Evolutionary conservation across 2,113 vertebrate genomes (phyloP).

Genomic region (Nanorana parkeri): DNA sequence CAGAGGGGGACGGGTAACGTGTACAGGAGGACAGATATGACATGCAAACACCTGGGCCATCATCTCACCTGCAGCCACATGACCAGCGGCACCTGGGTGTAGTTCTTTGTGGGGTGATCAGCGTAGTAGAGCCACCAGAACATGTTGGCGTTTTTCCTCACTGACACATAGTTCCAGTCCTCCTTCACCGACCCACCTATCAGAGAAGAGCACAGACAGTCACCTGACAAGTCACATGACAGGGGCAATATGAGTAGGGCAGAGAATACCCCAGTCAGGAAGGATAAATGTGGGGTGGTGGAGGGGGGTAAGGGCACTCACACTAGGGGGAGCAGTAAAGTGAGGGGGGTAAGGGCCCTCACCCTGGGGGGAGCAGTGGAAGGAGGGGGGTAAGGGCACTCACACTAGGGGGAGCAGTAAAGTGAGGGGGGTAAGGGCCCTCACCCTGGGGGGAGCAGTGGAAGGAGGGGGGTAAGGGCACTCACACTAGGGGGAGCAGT

Average conservation of each 20-base stretch:
- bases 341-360: too few species aligned
- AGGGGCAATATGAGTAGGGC: too few species aligned
- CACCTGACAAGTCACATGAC: too few species aligned
- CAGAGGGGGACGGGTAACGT: too few species aligned
- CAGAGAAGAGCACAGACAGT: neutral
- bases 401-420: too few species aligned
- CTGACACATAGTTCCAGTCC: slow-evolving; percentile 85
- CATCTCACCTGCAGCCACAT: slow-evolving; percentile 98
- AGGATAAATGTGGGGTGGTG: neutral
- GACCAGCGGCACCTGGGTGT: slow-evolving; percentile 82
- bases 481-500: too few species aligned
- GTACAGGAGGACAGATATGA: too few species aligned
- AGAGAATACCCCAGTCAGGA: too few species aligned
- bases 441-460: neutral
- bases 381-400: neutral
- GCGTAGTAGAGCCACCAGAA: slow-evolving; percentile 98
- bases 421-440: neutral
- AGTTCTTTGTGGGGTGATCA: slow-evolving; percentile 70
- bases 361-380: too few species aligned
- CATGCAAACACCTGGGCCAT: too few species aligned
- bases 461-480: neutral
- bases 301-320: neutral
- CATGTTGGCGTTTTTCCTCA: slow-evolving; percentile 88
- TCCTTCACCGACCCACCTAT: slow-evolving; percentile 64
- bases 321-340: too few species aligned